Conservation (phyloP, 2,113 vertebrate genomes). For the Phocoena phocoena region DNA sequence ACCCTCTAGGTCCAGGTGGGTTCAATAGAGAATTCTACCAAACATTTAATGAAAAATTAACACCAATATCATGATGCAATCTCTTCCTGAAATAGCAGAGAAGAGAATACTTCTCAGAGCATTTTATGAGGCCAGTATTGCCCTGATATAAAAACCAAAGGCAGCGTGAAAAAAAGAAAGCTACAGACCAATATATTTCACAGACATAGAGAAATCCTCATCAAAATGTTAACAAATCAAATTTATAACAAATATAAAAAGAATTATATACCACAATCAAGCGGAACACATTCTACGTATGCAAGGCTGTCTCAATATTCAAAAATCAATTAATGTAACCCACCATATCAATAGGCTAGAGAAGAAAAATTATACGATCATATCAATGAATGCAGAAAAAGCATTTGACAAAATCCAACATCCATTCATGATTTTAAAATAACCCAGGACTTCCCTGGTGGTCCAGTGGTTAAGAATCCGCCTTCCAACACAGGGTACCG, state of each 20-base stretch:
- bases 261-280: background rate
- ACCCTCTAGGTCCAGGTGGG: background rate
- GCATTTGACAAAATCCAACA: background rate
- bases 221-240: background rate
- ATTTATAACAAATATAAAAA: background rate
- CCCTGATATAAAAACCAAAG: background rate
- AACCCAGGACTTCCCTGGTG: background rate
- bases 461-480: too few relatives aligned
- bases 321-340: background rate
- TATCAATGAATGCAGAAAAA: background rate
- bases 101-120: background rate
- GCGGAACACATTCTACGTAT: rapidly evolving
- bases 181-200: background rate
- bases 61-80: background rate
- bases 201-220: background rate
- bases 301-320: background rate
- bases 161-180: background rate
- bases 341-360: background rate
- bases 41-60: background rate
- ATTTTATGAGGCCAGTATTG: background rate
- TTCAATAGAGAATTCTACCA: background rate
- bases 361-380: background rate
- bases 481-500: too few relatives aligned
- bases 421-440: background rate
- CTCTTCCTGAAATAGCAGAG: background rate